These are phyloP conservation scores for Calliphora vomitoria DNA, from an alignment of 2,888 invertebrate species.

Conservation along the genomic window DNA sequence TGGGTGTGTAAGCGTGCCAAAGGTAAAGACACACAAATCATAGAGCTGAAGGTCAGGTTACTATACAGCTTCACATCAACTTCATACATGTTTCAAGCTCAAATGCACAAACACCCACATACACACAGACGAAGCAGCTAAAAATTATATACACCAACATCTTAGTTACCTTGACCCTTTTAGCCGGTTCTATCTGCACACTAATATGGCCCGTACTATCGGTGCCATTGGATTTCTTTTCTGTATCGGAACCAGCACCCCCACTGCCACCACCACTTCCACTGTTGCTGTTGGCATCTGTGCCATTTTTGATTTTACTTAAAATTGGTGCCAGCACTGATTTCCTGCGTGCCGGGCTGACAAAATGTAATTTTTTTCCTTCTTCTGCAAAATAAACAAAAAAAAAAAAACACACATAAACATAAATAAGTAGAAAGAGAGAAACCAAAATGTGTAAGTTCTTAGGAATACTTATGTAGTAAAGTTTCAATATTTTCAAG, in stretches of 20 bases:
- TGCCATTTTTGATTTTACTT: conserved; percentile 83
- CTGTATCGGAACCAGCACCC: conserved; percentile 75
- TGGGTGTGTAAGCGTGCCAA: neutral
- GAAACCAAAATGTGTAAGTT: neutral
- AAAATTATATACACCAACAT: neutral
- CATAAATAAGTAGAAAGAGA: neutral
- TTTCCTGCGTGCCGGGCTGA: conserved; percentile 83
- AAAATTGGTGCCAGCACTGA: conserved; percentile 83
- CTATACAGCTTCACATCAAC: conserved; percentile 59
- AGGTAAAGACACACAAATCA: conserved; percentile 51
- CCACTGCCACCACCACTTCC: conserved; percentile 65
- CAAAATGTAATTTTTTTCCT: conserved; percentile 84
- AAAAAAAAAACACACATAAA: conserved; percentile 1
- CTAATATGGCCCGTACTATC: conserved; percentile 81
- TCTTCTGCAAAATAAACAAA: conserved; percentile 79
- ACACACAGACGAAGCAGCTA: neutral
- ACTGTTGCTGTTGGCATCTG: conserved; percentile 77
- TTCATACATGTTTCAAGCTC: conserved; percentile 38
- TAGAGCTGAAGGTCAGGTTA: conserved; percentile 57
- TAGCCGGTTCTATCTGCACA: conserved; percentile 83
- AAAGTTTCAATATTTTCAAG: conserved; percentile 45
- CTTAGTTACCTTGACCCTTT: conserved; percentile 83
- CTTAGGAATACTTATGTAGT: neutral
- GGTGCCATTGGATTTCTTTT: conserved; percentile 79
- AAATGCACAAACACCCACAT: neutral